phyloP scores from a whole-genome alignment of 2,113 vertebrate genomes.

The Axis porcinus region DNA sequence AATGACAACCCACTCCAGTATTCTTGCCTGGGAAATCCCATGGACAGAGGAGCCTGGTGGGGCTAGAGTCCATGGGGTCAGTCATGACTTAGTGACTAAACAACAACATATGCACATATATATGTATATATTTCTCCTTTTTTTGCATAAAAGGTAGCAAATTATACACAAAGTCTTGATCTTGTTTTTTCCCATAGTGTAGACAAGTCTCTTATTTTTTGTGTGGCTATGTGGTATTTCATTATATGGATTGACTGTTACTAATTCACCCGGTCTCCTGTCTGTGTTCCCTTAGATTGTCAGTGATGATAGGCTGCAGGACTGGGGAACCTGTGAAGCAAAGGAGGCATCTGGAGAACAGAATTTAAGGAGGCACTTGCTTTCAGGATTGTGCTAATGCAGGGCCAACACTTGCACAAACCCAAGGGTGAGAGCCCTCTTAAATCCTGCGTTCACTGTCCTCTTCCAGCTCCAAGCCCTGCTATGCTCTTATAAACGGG shows the following conservation, averaged over 20 bases:
- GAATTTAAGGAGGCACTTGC: neutral
- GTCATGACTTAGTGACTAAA: neutral
- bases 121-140: neutral
- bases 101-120: neutral
- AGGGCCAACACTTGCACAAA: neutral
- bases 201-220: neutral
- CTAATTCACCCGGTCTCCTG: neutral
- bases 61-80: neutral
- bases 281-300: too few species aligned
- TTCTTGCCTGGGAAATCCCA: neutral
- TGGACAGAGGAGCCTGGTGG: rapidly evolving
- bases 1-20: neutral
- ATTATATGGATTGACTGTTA: neutral
- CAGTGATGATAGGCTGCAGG: neutral
- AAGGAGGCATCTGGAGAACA: neutral
- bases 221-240: neutral
- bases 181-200: neutral
- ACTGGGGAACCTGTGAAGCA: neutral
- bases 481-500: neutral
- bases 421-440: neutral
- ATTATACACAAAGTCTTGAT: neutral
- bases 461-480: neutral
- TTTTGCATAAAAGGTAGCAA: neutral
- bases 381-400: neutral
- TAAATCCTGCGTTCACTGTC: neutral